Conservation (phyloP, 2,888 invertebrate genomes). For the Griposia aprilina region DNA sequence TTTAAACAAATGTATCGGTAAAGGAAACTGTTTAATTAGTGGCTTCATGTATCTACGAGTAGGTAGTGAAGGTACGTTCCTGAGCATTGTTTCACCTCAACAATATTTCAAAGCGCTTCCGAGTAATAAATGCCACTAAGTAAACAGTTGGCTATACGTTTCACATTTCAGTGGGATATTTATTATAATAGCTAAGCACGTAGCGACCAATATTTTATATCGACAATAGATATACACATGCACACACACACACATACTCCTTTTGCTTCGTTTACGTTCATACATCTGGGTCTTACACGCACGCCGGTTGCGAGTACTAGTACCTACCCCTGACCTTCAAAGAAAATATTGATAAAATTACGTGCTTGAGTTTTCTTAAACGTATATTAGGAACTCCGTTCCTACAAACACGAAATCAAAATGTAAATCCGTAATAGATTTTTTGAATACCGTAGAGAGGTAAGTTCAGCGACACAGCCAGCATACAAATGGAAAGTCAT, state of each 20-base stretch:
- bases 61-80: constrained; percentile 13
- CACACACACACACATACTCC: too few relatives aligned
- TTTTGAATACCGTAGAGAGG: constrained; percentile 14
- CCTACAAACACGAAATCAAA: constrained; percentile 16
- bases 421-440: constrained; percentile 13
- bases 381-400: not conserved
- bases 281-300: too few relatives aligned
- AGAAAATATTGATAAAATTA: not conserved
- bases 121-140: constrained; percentile 26
- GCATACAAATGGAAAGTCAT: constrained; percentile 39
- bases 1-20: constrained; percentile 51
- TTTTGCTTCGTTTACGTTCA: too few relatives aligned
- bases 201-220: not conserved
- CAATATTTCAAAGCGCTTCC: constrained; percentile 42
- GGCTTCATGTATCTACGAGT: constrained; percentile 19
- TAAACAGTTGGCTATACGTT: constrained; percentile 16
- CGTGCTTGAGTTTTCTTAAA: not conserved
- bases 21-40: constrained; percentile 57
- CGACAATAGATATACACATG: not conserved
- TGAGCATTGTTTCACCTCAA: constrained; percentile 45
- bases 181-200: constrained; percentile 2
- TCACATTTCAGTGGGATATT: not conserved
- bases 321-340: too few relatives aligned
- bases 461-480: constrained; percentile 18
- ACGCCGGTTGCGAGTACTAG: too few relatives aligned